These are phyloP conservation scores for Eilema griseolum DNA, from an alignment of 2,888 invertebrate genomes.

Conservation along the genomic window DNA sequence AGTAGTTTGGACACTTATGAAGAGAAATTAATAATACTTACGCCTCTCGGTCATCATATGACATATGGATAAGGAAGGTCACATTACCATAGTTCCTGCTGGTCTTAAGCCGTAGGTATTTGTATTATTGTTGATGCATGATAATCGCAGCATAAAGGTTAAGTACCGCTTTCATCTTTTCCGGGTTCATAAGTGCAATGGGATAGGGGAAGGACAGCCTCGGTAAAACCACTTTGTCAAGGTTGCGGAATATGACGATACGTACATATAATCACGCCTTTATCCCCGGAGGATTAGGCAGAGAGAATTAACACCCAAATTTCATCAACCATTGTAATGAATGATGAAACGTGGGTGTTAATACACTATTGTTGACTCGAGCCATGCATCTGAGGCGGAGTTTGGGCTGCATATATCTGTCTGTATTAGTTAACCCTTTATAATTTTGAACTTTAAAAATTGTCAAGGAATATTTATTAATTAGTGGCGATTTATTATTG, in stretches of 20 bases:
- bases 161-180: constrained; percentile 25
- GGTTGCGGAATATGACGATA: constrained; percentile 25
- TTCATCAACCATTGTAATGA: too few species aligned
- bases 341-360: too few species aligned
- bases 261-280: too few species aligned
- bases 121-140: constrained; percentile 10
- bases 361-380: too few species aligned
- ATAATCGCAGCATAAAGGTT: constrained; percentile 19
- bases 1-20: not conserved
- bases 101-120: constrained; percentile 9
- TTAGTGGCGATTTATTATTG: too few species aligned
- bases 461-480: too few species aligned
- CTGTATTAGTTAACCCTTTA: too few species aligned
- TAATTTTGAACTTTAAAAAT: too few species aligned
- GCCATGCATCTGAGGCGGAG: too few species aligned
- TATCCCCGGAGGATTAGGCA: too few species aligned
- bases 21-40: not conserved
- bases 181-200: constrained; percentile 38
- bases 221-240: constrained; percentile 28
- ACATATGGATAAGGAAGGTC: constrained; percentile 1
- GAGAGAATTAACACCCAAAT: too few species aligned
- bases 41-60: not conserved
- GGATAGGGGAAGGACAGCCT: constrained; percentile 30
- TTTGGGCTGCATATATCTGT: too few species aligned
- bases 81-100: constrained; percentile 6